A percentile compares a stretch with the other conserved stretches of the same genome.
Conservation (phyloP, 2,113 vertebrate genomes). For the mouse (Mus musculus) region DNA sequence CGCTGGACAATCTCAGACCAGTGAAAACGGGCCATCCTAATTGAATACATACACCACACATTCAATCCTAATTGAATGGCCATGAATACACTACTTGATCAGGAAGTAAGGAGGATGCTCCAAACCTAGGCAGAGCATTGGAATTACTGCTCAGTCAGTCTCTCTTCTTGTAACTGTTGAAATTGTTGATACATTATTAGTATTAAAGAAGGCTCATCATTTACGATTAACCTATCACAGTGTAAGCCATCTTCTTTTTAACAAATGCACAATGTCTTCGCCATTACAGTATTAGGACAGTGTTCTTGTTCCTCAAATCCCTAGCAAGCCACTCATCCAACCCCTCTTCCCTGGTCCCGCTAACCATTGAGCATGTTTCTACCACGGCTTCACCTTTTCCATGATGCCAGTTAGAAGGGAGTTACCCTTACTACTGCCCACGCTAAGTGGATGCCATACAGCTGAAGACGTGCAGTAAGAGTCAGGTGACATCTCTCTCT, state of each 20-base stretch:
- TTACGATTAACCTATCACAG: background rate
- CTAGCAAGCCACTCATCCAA: rapidly evolving
- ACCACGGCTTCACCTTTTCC: background rate
- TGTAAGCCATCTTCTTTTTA: background rate
- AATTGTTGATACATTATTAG: background rate
- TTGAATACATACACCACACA: background rate
- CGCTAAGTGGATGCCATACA: too few species aligned
- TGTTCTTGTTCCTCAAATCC: background rate
- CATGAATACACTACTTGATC: background rate
- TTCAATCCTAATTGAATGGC: too few species aligned
- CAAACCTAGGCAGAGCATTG: background rate
- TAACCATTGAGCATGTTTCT: background rate
- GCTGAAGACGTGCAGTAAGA: too few species aligned
- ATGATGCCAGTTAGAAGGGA: background rate
- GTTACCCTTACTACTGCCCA: background rate
- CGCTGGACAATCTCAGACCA: background rate
- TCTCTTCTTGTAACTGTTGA: background rate
- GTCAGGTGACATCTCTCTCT: background rate
- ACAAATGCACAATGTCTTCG: background rate
- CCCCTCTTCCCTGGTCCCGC: background rate
- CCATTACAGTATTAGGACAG: too few species aligned
- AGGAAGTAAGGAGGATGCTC: background rate
- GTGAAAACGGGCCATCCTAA: background rate
- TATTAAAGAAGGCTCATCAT: background rate
- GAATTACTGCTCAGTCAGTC: background rate